phyloP scores from a whole-genome alignment of 2,888 invertebrate genomes.

The Tricholauxania praeusta region DNA sequence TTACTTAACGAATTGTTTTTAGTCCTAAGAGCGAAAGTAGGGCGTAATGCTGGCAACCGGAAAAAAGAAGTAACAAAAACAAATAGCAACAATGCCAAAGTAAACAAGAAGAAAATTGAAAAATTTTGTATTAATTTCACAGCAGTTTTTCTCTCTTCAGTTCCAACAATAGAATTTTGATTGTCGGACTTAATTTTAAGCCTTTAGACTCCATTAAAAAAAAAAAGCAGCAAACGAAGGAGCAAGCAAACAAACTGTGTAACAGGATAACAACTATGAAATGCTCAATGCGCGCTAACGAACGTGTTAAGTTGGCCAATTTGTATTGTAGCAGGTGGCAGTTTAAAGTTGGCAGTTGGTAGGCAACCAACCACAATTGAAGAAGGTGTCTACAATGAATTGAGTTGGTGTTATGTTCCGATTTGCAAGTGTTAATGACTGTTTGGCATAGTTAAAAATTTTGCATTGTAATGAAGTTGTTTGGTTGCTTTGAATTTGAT shows the following conservation, averaged over 20 bases:
- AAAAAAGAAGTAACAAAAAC: not conserved
- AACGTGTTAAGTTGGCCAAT: constrained; percentile 6
- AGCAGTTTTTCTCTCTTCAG: no score
- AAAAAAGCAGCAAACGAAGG: not conserved
- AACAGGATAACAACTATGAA: not conserved
- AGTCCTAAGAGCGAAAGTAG: not conserved
- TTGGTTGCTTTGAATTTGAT: no score
- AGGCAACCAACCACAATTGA: no score
- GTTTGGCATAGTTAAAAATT: no score
- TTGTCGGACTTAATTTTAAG: not conserved
- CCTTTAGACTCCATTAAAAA: not conserved
- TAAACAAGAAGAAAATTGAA: not conserved
- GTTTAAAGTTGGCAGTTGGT: not conserved
- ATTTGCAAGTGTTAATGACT: no score
- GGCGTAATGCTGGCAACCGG: no score
- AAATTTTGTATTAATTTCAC: no score
- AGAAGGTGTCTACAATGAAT: no score
- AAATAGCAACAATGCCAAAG: not conserved
- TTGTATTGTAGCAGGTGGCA: not conserved
- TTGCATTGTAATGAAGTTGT: no score
- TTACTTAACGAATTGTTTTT: not conserved
- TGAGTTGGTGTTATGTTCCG: no score
- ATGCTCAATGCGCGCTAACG: not conserved
- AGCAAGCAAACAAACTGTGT: not conserved
- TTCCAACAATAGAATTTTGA: not conserved